phyloP scores from a whole-genome alignment of 1,140 invertebrate genomes.

The Drosophila aff. region DNA sequence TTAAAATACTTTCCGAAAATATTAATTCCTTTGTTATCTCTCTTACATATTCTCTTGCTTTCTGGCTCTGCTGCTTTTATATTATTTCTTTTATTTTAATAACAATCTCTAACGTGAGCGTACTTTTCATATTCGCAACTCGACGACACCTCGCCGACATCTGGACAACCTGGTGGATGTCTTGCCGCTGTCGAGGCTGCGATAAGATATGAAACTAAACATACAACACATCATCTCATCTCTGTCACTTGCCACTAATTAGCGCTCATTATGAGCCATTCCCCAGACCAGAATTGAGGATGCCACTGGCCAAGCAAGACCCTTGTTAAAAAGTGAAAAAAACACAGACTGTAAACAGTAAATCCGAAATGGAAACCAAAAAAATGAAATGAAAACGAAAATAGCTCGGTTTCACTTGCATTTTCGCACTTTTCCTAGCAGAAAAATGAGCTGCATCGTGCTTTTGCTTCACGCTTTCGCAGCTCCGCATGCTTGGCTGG shows the following conservation, averaged over 20 bases:
- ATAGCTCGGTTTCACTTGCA: conserved; percentile 52
- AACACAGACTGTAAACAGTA: not conserved
- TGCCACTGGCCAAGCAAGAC: not conserved
- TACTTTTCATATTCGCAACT: conserved; percentile 62
- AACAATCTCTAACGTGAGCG: conserved; percentile 46
- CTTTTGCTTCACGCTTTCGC: conserved; percentile 64
- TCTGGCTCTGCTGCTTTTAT: not conserved
- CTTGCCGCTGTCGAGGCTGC: conserved; percentile 19
- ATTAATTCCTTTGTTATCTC: too few relatives aligned
- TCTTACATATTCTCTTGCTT: not conserved
- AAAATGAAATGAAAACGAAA: conserved; percentile 29
- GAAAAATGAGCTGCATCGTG: conserved; percentile 45
- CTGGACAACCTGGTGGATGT: conserved; percentile 16
- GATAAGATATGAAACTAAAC: conserved; percentile 43
- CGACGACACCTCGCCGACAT: conserved; percentile 21
- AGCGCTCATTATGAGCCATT: conserved; percentile 35
- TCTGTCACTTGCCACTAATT: conserved; percentile 43
- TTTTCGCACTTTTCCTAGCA: conserved; percentile 63
- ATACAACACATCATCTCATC: conserved; percentile 33
- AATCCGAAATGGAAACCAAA: conserved; percentile 35
- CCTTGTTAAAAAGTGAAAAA: conserved; percentile 32
- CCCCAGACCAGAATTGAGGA: conserved; percentile 13
- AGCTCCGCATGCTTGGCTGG: conserved; percentile 42
- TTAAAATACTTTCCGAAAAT: too few relatives aligned
- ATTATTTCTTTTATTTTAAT: not conserved